Base-by-base conservation (phyloP, 2,113 vertebrate species). In the Notarius lentiginosus region DNA sequence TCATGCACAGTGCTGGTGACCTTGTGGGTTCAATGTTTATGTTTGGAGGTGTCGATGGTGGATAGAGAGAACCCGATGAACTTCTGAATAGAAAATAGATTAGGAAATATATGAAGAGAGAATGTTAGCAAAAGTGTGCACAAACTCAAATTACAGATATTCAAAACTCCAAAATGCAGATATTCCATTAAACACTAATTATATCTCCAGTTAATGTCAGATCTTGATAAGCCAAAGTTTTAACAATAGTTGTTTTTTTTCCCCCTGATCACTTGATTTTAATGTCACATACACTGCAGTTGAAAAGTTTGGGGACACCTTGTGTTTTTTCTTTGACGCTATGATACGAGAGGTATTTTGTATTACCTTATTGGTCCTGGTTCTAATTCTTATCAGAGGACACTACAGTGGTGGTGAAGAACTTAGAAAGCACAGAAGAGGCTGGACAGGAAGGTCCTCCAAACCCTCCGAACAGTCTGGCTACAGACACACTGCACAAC, bases 391-490 rank as follows among this genome's bases (percentile, higher is more conserved):
- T 88, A 82, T 51, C 83, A 96, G 91, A 94, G 94, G 95, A 94
- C 90, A 91, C 88, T 81, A 76, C 87, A 70, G 82, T 27, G 83
- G 92, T 22, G 68, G 93, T 93, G 81, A 94, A 90, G 88, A 95
- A 93, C 86, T 93, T 95, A 79, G 94, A 95, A 89, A 51, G 88
- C 18, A 68, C 79, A 20, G 89, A 89, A 30, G 85, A 82, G 1
- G 89, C 93, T 30, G 90, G 65, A 84, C 93, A 92, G 88, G 79
- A 88, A 53, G 92, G 93, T 68, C 89, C 90, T 88, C 93, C 91
- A 34, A 93, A 92, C 87, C 94, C 94, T 8, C 95, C 95, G n/a
- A 94, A 88, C 91, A 95, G 93, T 84, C 92, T 96, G 87, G 92
- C 91, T 77, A 88, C 91, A 63, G 89, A 93, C 88, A 89, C 91